These are phyloP conservation scores for Hyposoter didymator DNA, from an alignment of 2,888 invertebrate species.

Conservation along the genomic window DNA sequence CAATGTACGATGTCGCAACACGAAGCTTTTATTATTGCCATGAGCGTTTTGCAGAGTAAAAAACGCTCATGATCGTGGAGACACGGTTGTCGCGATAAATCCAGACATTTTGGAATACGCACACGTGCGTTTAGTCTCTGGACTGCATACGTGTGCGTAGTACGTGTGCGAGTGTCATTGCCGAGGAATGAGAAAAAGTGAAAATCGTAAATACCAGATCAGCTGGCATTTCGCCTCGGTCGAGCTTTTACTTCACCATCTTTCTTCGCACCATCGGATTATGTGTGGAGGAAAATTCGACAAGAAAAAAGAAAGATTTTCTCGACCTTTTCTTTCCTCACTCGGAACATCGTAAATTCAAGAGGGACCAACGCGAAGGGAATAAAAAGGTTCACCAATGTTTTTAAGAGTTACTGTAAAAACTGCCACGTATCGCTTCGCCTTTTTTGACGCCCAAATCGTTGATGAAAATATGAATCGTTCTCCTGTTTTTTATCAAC, in stretches of 20 bases:
- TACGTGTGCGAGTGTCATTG: conserved; percentile 22
- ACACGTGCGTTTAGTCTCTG: neutral
- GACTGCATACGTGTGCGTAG: neutral
- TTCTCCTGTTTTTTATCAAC: neutral
- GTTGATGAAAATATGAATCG: neutral
- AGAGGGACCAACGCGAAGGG: neutral
- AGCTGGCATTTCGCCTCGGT: conserved; percentile 5
- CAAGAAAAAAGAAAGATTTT: conserved; percentile 27
- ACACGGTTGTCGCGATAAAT: neutral
- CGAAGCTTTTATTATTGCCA: conserved; percentile 16
- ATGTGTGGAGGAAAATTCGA: conserved; percentile 23
- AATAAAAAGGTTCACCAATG: neutral
- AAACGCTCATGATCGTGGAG: conserved; percentile 2
- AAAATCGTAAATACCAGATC: conserved; percentile 52
- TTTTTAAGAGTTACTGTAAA: conserved; percentile 29
- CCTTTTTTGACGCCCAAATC: neutral
- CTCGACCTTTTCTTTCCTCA: conserved; percentile 45
- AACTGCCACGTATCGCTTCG: neutral
- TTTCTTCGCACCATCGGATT: conserved; percentile 37
- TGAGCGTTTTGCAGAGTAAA: neutral
- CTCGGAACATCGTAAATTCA: conserved; percentile 55
- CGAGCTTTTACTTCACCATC: neutral
- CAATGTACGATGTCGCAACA: neutral
- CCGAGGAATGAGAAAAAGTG: conserved; percentile 40
- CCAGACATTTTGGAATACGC: neutral